Evolutionary conservation across 2,888 invertebrate species (phyloP), one percentile per base, ranked within the genome.

Genomic region (Melieria picta): DNA sequence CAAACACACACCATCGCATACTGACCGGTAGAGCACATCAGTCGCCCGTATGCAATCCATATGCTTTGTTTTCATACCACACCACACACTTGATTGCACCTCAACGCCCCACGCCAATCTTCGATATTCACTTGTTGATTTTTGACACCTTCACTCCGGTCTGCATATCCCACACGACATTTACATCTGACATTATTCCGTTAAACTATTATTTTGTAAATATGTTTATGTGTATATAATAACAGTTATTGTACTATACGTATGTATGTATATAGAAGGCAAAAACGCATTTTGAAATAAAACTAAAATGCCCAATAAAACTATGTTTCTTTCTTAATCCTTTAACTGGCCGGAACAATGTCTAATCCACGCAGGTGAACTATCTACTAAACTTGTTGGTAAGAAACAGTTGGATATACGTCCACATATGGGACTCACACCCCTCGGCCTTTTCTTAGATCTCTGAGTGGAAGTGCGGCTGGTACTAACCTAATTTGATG

Each of bases 241-340:
- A 45, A 45, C 9, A 43, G 46, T 61, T 43, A 61, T 10, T 61
- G 11, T 57, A 7, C 7, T 11, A 57, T 57, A 13, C 7, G 13
- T 11, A 57, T 57, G 57, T 62, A 10, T 76, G 78, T 75, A 73
- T 76, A 75, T 78, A 77, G 72, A 78, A 78, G 74, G 80, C 82
- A 81, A 79, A 79, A 80, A 81, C 78, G 82, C 81, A 81, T 79
- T 78, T 76, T 71, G 72, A 75, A 75, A 78, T 67, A 65, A 65
- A 71, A 62, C 43, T 69, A 55, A 65, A 69, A 72, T 75, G 71
- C 69, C 65, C 48, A 48, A 64, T 66, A 61, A 60, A 72, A 66
- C 16, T 9, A 30, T 43, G 0, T 7, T 7, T 1, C 50, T 61
- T 45, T 9, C 13, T 60, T n/a, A 16, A 57, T n/a, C 57, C 9